phyloP scores from a whole-genome alignment of 30 jellyfish, hydroid and myxozoan genomes.

The Aurelia sp. region DNA sequence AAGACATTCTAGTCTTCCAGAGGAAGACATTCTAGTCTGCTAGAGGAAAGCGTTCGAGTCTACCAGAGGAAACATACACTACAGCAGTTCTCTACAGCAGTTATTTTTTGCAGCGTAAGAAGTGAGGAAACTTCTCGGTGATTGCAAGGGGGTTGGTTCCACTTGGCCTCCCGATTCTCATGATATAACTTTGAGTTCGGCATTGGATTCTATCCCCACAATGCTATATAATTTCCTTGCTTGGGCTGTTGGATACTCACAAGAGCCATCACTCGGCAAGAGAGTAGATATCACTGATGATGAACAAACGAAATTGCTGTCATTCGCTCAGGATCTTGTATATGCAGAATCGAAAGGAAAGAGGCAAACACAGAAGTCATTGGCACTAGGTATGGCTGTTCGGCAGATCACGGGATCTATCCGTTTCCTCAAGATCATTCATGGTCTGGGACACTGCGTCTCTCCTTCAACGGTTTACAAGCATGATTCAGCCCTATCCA shows the following conservation, averaged over 20 bases:
- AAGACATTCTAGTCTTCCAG: too few species aligned
- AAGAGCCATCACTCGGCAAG: slow-evolving; percentile 56
- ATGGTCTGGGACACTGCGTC: slow-evolving; percentile 71
- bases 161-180: slow-evolving; percentile 78
- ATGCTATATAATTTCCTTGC: slow-evolving; percentile 26
- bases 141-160: slow-evolving; percentile 27
- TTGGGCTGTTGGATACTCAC: slow-evolving; percentile 58
- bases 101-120: slow-evolving; percentile 48
- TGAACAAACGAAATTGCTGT: slow-evolving; percentile 46
- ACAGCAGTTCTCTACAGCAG: slow-evolving; percentile 24
- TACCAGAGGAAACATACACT: too few species aligned
- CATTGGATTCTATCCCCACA: slow-evolving; percentile 35
- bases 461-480: slow-evolving; percentile 70
- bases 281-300: slow-evolving; percentile 27
- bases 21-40: too few species aligned
- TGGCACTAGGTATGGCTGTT: slow-evolving; percentile 75
- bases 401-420: slow-evolving; percentile 64
- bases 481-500: slow-evolving; percentile 65
- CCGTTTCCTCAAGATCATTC: slow-evolving; percentile 24
- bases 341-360: slow-evolving; percentile 38
- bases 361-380: slow-evolving; percentile 53
- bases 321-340: slow-evolving; percentile 66
- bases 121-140: slow-evolving; percentile 55
- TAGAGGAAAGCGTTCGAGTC: too few species aligned
- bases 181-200: slow-evolving; percentile 3